phyloP scores from a whole-genome alignment of 2,113 vertebrate genomes.

The Acrocephalus arundinaceus region DNA sequence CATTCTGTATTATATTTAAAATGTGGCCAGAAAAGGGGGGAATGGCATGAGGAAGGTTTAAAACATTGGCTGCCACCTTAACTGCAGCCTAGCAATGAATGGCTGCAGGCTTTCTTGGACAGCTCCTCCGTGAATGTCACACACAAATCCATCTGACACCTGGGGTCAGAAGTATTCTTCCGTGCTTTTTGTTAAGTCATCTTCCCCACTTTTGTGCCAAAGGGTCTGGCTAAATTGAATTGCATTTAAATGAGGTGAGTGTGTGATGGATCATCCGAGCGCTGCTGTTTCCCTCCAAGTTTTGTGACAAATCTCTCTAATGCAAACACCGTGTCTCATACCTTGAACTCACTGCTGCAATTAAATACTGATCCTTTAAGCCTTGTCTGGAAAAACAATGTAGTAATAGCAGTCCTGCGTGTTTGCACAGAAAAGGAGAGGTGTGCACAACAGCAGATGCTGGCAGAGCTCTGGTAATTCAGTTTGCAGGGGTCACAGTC shows the following conservation, averaged over 20 bases:
- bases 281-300: background rate
- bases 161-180: background rate
- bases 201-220: slow-evolving; percentile 15
- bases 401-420: rapidly evolving
- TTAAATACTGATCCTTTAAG: slow-evolving; percentile 50
- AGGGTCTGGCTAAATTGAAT: slow-evolving; percentile 23
- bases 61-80: slow-evolving; percentile 13
- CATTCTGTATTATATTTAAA: background rate
- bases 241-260: slow-evolving; percentile 38
- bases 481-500: background rate
- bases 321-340: background rate
- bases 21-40: background rate
- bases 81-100: background rate
- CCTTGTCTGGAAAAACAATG: background rate
- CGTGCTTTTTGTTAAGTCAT: slow-evolving; percentile 27
- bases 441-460: background rate
- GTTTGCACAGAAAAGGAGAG: slow-evolving; percentile 2
- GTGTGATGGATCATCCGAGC: background rate
- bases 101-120: background rate
- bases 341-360: background rate
- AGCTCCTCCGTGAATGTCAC: background rate
- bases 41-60: background rate
- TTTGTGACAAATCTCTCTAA: background rate
- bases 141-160: background rate
- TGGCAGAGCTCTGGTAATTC: background rate